phyloP scores from a whole-genome alignment of 2,888 invertebrate species.

The Yponomeuta malinellus region DNA sequence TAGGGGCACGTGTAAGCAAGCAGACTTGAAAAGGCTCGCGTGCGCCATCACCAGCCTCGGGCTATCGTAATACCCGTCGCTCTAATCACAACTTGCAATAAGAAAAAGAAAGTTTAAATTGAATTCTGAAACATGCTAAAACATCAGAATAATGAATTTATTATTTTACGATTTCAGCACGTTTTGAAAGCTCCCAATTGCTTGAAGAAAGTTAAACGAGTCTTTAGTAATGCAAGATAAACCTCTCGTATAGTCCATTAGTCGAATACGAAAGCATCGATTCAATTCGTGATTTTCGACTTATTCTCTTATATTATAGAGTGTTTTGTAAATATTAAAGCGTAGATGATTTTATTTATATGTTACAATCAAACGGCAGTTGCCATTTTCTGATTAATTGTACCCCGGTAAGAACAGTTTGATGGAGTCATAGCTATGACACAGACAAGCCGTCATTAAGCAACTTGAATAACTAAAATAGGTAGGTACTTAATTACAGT shows the following conservation, averaged over 20 bases:
- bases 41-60: constrained; percentile 12
- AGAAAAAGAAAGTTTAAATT: neutral
- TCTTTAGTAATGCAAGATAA: neutral
- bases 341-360: neutral
- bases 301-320: neutral
- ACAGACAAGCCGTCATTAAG: neutral
- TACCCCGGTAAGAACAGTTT: neutral
- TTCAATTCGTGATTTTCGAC: neutral
- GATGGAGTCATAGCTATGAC: neutral
- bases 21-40: constrained; percentile 24
- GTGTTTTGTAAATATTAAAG: neutral
- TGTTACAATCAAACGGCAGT: neutral
- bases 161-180: neutral
- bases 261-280: neutral
- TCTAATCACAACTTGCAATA: constrained; percentile 21
- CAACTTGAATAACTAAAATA: neutral
- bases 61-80: constrained; percentile 18
- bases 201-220: neutral
- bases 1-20: constrained; percentile 15
- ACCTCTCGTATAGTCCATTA: neutral
- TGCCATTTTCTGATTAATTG: neutral
- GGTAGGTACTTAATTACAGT: neutral
- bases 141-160: neutral
- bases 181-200: neutral
- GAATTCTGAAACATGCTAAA: neutral